Base-by-base conservation (phyloP, 2,113 vertebrate species). In the Rhinichthys klamathensis region DNA sequence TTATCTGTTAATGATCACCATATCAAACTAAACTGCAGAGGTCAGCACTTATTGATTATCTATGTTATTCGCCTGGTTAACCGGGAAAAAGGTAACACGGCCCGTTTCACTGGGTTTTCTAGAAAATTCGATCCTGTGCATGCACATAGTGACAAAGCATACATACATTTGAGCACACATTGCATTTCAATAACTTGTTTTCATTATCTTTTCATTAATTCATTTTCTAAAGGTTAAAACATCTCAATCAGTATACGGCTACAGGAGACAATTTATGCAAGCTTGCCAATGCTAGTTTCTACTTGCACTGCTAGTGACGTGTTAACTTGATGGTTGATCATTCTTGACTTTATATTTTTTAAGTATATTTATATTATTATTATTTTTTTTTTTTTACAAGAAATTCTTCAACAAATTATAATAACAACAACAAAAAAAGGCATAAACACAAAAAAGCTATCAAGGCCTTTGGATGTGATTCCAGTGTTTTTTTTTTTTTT, bases 1-100 rank as follows among this genome's bases (percentile, higher is more conserved):
- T 18, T n/a, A n/a, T n/a, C n/a, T n/a, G n/a, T n/a, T n/a, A n/a
- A n/a, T n/a, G n/a, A n/a, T n/a, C n/a, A n/a, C n/a, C n/a, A n/a
- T n/a, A n/a, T n/a, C n/a, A n/a, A n/a, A n/a, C 72, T 65, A 75
- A 76, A 84, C 49, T 41, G 83, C 32, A 69, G 60, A 69, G 44
- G 10, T 69, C 80, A 82, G 44, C 44, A 51, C 27, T 32, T 61
- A 63, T 46, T 80, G 78, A 82, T 69, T 82, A 10, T 13, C 46
- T 82, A 0, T 69, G 25, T 69, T 82, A 69, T 82, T 69, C 54
- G 27, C 30, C 27, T 38, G 30, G 27, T 78, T 58, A 32, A 54
- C 30, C 18, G 2, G 80, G 80, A 58, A 38, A 63, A 67, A 67
- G 18, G 44, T 35, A 67, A 77, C 56, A 65, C n/a, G 16, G 60